phyloP scores from a whole-genome alignment of 1,140 invertebrate genomes.

The Pachypeltis micranthus region DNA sequence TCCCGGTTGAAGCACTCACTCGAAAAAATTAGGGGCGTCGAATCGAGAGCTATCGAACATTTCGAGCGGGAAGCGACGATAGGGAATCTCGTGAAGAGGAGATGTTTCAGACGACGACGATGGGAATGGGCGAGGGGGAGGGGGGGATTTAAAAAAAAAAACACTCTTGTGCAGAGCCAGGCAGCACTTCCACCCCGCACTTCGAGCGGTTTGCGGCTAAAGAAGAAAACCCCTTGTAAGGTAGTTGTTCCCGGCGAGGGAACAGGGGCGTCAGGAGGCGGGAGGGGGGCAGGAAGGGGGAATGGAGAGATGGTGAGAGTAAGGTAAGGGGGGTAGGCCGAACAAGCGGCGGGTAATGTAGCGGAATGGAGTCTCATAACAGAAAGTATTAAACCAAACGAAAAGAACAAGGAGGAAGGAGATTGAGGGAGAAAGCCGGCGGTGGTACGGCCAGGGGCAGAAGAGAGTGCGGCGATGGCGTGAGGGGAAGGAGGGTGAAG shows the following conservation, averaged over 20 bases:
- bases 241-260: not conserved
- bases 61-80: too few relatives aligned
- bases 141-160: too few relatives aligned
- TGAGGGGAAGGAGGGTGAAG: not conserved
- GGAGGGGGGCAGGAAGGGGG: not conserved
- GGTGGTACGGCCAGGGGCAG: not conserved
- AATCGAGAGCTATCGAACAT: too few relatives aligned
- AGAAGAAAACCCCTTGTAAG: slow-evolving; percentile 14
- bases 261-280: too few relatives aligned
- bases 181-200: too few relatives aligned
- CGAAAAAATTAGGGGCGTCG: too few relatives aligned
- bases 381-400: slow-evolving; percentile 14
- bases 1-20: too few relatives aligned
- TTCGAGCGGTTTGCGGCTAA: slow-evolving; percentile 10
- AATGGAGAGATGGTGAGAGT: not conserved
- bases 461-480: not conserved
- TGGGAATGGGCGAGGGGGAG: too few relatives aligned
- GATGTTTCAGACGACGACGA: too few relatives aligned
- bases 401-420: not conserved
- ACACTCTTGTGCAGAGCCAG: too few relatives aligned
- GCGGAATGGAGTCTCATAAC: slow-evolving; percentile 22
- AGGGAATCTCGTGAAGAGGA: too few relatives aligned
- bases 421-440: not conserved
- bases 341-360: slow-evolving; percentile 19
- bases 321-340: not conserved